These are phyloP conservation scores for Sebastes taczanowskii DNA, from an alignment of 2,797 vertebrate genomes.

Conservation along the genomic window DNA sequence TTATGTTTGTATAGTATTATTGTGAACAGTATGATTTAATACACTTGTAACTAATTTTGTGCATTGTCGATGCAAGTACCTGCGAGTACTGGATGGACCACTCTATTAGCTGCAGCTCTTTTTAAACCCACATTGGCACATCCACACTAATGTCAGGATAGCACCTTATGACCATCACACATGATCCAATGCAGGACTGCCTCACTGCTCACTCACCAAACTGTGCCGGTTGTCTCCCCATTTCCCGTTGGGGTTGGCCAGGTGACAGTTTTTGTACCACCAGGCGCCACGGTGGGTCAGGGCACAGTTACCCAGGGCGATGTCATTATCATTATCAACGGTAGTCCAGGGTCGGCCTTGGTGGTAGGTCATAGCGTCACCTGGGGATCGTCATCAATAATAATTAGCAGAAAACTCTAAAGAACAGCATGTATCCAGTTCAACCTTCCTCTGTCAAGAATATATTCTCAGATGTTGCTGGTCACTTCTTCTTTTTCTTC, in stretches of 20 bases:
- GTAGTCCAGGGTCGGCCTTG: constrained; percentile 88
- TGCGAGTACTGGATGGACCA: background rate
- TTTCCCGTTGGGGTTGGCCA: constrained; percentile 89
- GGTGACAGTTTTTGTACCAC: constrained; percentile 94
- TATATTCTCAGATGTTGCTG: background rate
- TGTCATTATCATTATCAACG: constrained; percentile 88
- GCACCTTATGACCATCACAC: background rate
- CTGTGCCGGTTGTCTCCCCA: constrained; percentile 88
- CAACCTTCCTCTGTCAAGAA: background rate
- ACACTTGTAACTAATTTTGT: background rate
- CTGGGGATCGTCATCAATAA: constrained; percentile 64
- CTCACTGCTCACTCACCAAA: constrained; percentile 78
- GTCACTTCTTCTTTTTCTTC: background rate
- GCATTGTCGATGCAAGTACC: background rate
- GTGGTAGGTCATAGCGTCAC: constrained; percentile 90
- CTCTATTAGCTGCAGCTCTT: background rate
- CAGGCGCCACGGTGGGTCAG: constrained; percentile 86
- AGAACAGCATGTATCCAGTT: background rate
- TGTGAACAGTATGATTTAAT: background rate
- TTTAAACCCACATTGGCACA: background rate
- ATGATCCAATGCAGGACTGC: background rate
- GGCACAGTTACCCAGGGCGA: constrained; percentile 90
- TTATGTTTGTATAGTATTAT: background rate
- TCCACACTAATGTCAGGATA: background rate
- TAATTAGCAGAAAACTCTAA: background rate